Base-by-base conservation (phyloP, 1,140 invertebrate species). In the Eriosoma lanigerum region DNA sequence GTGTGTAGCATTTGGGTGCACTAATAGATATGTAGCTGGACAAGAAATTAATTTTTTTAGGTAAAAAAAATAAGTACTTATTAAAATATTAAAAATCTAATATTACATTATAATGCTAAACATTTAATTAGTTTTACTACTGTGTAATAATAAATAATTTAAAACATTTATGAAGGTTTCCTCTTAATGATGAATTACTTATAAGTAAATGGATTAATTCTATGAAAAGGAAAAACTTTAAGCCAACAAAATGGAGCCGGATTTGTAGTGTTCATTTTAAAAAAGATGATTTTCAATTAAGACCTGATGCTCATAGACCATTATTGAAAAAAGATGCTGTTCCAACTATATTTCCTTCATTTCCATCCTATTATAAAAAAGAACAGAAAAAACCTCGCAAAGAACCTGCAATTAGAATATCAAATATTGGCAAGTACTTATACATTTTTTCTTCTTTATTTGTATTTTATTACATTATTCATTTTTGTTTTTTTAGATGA, bases 261-360 rank as follows among this genome's bases (percentile, higher is more conserved):
- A 32, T 62, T 32, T 62, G 26, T 24, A 62, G 58, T 32, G 6
- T 9, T 32, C 58, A 62, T 62, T 62, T 60, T 62, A 62, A 26
- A 2, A 32, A 62, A 17, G 6, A 62, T 5, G 58, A 62, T 17
- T 62, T 2, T 32, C 58, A 62, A 62, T 15, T 66, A 21, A n/a
- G 32, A 10, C 62, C 32, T 12, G 19, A 1, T 21, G 60, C 60
- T 32, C 29, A 19, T 64, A 19, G 60, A 38, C 17, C n/a, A 38
- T 32, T 64, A 9, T 62, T 64, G n/a, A 64, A 24, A 44, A 12
- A 19, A 9, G 9, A 38, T 44, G 62, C 32, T 15, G 24, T 21
- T 38, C 62, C 62, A 66, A 44, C 62, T 3, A 15, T 44, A 13
- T 66, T 66, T 66, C n/a, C 62, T 44, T 66, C 62, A 66, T 66